Base-by-base conservation (phyloP, 2,888 invertebrate species). In the Nomada ferruginata region DNA sequence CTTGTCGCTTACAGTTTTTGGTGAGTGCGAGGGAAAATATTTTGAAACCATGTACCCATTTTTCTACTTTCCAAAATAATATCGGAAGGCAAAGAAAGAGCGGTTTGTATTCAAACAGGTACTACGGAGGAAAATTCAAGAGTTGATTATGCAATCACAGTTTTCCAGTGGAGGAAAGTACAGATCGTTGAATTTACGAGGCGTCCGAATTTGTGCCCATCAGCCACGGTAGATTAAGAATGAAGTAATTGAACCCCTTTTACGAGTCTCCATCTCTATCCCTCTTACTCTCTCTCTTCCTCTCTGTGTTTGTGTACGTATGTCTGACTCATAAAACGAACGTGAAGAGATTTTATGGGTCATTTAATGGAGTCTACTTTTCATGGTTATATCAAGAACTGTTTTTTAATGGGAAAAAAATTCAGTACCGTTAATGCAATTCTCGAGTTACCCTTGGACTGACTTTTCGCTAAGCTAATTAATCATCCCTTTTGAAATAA, bases 241-340 rank as follows among this genome's bases (percentile, higher is more conserved):
- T 63, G 78, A 79, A 72, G 69, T 69, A 81, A 73, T 73, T 73
- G 64, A 73, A 70, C 69, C n/a, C 20, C 13, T 69, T 80, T 80
- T 80, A 68, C 72, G 64, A 53, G 26, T 15, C 2, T 23, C 42
- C n/a, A 18, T 64, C 52, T 44, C 55, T 50, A 20, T 36, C 18
- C 42, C 26, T 15, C 44, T 10, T 20, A 7, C 47, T 57, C 47
- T 13, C 0, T 36, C 7, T 29, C 29, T 29, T 7, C 7, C 36
- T 36, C 7, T 36, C 7, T 36, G 36, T 7, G 36, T 36, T 0
- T 36, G 36, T 1, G 36, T 7, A 11, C 7, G 36, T 36, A 42
- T n/a, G 53, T 13, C 23, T n/a, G 29, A 5, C 68, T 79, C 74
- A 60, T 82, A 66, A 82, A 82, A 44, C 29, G 66, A 69, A 64